Conservation (phyloP, 2,113 vertebrate genomes). For the Laticauda laticaudata region DNA sequence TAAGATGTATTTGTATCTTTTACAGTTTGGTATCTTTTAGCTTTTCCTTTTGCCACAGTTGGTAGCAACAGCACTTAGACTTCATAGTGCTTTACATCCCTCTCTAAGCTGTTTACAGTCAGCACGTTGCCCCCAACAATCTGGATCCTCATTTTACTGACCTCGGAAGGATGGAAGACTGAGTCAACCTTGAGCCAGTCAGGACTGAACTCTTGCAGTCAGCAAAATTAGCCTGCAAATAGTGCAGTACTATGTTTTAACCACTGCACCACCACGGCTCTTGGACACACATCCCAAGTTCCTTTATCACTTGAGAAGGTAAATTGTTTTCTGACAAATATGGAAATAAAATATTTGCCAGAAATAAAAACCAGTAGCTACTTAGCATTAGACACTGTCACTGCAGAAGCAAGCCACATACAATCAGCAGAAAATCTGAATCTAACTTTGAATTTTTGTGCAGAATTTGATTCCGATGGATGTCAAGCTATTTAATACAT, state of each 20-base stretch:
- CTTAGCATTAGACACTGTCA: neutral
- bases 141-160: no score
- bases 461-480: neutral
- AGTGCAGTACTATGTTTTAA: no score
- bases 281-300: neutral
- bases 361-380: neutral
- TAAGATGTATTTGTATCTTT: neutral
- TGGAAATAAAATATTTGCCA: neutral
- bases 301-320: neutral
- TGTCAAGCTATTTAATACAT: neutral
- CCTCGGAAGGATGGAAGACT: no score
- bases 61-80: no score
- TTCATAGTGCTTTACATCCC: no score
- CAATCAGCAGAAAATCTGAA: neutral
- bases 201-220: no score
- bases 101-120: no score
- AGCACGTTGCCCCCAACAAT: no score
- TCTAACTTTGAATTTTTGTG: neutral
- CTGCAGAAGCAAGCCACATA: neutral
- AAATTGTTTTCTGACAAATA: neutral
- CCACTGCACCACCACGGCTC: no score
- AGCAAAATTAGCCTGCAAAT: no score
- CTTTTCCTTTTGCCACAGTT: no score
- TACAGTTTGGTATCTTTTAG: neutral
- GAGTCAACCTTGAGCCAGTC: no score